phyloP scores from a whole-genome alignment of 1,140 invertebrate genomes.

The Drosophila tani region DNA sequence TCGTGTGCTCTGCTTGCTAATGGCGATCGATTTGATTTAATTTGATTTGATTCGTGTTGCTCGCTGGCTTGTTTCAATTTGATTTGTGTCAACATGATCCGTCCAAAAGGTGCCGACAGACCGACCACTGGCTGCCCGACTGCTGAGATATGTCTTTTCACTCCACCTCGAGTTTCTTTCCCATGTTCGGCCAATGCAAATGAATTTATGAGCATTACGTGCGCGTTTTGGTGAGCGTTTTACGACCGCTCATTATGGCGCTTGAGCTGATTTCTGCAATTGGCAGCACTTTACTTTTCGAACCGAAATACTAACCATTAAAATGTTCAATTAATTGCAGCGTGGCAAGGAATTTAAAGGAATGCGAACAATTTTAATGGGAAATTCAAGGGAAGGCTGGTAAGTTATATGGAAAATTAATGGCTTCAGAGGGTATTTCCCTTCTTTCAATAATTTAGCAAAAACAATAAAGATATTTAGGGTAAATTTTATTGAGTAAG shows the following conservation, averaged over 20 bases:
- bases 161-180: slow-evolving; percentile 11
- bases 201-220: slow-evolving; percentile 53
- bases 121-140: neutral
- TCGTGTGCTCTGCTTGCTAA: slow-evolving; percentile 57
- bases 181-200: slow-evolving; percentile 42
- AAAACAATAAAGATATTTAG: neutral
- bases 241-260: slow-evolving; percentile 51
- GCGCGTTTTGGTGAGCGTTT: slow-evolving; percentile 42
- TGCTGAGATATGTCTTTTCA: slow-evolving; percentile 16
- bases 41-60: slow-evolving; percentile 34
- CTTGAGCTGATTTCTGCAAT: slow-evolving; percentile 28
- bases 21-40: slow-evolving; percentile 41
- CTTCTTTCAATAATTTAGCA: neutral
- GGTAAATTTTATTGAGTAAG: too few species aligned
- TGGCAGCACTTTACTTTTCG: slow-evolving; percentile 19
- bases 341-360: slow-evolving; percentile 6
- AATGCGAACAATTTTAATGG: slow-evolving; percentile 3
- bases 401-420: too few species aligned
- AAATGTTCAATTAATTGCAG: slow-evolving; percentile 21
- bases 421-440: neutral
- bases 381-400: slow-evolving; percentile 5
- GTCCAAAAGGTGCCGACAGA: slow-evolving; percentile 32
- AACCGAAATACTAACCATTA: slow-evolving; percentile 1
- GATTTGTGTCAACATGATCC: slow-evolving; percentile 29
- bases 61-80: slow-evolving; percentile 23